Conservation (phyloP, 2,797 vertebrate genomes). For the Halcyon smyrnensis region DNA sequence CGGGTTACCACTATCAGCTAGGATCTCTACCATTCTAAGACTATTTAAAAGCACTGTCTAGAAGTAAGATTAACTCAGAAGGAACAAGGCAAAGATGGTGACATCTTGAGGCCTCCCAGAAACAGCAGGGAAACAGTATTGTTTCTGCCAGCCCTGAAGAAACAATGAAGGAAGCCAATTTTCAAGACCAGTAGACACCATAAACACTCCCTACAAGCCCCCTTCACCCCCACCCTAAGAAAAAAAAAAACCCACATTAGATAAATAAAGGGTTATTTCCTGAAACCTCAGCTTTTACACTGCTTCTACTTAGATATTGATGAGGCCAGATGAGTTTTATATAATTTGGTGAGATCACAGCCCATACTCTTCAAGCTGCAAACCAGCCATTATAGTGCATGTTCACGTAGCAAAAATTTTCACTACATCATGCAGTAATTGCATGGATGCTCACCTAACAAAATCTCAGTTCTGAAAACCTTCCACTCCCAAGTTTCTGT, state of each 20-base stretch:
- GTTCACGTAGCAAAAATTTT: neutral
- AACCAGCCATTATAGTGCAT: neutral
- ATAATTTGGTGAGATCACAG: neutral
- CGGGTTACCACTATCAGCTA: neutral
- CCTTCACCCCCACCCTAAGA: rapidly evolving
- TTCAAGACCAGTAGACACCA: neutral
- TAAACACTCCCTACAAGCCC: neutral
- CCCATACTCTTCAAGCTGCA: neutral
- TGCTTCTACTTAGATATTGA: neutral
- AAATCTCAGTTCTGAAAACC: neutral
- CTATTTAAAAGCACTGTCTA: neutral
- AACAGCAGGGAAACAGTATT: neutral
- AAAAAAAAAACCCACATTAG: neutral
- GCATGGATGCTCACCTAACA: neutral
- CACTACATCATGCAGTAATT: neutral
- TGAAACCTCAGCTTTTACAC: neutral
- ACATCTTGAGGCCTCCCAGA: neutral
- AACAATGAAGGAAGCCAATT: neutral
- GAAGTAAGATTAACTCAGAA: neutral
- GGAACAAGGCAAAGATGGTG: neutral
- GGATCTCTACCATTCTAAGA: neutral
- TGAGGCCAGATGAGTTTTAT: neutral
- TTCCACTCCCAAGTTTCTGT: neutral
- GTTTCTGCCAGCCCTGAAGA: neutral
- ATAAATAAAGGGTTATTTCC: neutral